Percentiles rank a stretch among this genome's conserved stretches.
These are phyloP conservation scores for Notothenia coriiceps DNA, from an alignment of 2,113 vertebrate species.

Conservation along the genomic window DNA sequence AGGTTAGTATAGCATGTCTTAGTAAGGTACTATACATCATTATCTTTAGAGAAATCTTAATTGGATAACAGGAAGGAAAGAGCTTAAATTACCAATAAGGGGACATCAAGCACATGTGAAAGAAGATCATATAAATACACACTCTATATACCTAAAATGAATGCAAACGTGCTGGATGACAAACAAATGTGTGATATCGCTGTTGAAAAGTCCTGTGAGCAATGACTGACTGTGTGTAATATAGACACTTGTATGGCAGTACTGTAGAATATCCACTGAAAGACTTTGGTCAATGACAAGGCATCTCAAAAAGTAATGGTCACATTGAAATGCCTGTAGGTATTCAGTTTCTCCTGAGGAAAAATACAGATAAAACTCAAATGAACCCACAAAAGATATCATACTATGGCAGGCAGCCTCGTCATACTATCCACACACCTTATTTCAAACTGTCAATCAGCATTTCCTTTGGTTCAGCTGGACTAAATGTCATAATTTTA, in stretches of 20 bases:
- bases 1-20: not conserved
- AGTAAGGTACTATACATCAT: not conserved
- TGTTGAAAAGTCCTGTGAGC: too few species aligned
- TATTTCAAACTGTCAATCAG: not conserved
- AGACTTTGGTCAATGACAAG: not conserved
- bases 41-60: not conserved
- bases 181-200: too few species aligned
- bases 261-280: not conserved
- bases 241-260: not conserved
- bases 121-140: not conserved
- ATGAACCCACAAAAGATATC: not conserved
- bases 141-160: not conserved
- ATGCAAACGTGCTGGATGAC: too few species aligned
- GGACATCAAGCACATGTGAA: not conserved
- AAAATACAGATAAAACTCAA: too few species aligned
- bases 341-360: too few species aligned
- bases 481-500: slow-evolving; percentile 3
- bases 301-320: too few species aligned
- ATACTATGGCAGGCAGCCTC: not conserved
- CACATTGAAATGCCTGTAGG: too few species aligned
- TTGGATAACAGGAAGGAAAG: not conserved
- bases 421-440: not conserved
- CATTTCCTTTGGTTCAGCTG: not conserved
- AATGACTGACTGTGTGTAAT: too few species aligned
- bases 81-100: not conserved